These are phyloP conservation scores for Caprella mutica DNA, from an alignment of 2,888 invertebrate genomes.

Conservation along the genomic window DNA sequence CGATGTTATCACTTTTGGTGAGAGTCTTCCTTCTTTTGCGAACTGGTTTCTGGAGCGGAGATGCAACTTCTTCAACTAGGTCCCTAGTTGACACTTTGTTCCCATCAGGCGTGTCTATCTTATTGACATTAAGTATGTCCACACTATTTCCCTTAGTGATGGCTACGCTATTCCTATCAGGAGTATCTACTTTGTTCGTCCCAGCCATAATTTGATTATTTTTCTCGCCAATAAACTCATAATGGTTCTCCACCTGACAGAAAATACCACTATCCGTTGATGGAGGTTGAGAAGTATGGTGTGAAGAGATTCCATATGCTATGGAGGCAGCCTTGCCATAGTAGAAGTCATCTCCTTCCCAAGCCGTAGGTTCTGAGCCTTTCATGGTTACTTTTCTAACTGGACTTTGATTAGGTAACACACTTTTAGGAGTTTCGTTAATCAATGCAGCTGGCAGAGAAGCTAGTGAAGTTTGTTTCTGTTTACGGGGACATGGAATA, in stretches of 20 bases:
- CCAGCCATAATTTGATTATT: too few relatives aligned
- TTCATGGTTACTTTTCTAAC: background rate
- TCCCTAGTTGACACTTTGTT: too few relatives aligned
- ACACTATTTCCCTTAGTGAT: too few relatives aligned
- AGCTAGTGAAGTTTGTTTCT: constrained; percentile 25
- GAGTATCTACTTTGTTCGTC: too few relatives aligned
- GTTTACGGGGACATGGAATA: constrained; percentile 25
- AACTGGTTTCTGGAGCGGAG: constrained; percentile 1
- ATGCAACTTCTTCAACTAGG: too few relatives aligned
- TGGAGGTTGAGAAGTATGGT: background rate
- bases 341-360: constrained; percentile 25
- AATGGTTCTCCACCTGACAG: too few relatives aligned
- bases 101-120: too few relatives aligned
- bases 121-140: too few relatives aligned
- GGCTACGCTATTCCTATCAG: too few relatives aligned
- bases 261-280: too few relatives aligned
- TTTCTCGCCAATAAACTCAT: too few relatives aligned
- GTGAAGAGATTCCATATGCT: constrained; percentile 25
- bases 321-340: constrained; percentile 32
- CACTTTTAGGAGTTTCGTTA: background rate
- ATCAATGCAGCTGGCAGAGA: constrained; percentile 15
- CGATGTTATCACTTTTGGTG: too few relatives aligned
- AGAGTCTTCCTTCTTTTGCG: constrained; percentile 4
- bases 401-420: background rate
- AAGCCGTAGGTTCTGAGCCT: background rate